A percentile compares a stretch with the other conserved stretches of the same genome.
Conservation (phyloP, 2,797 vertebrate genomes). For the Setipinna tenuifilis region DNA sequence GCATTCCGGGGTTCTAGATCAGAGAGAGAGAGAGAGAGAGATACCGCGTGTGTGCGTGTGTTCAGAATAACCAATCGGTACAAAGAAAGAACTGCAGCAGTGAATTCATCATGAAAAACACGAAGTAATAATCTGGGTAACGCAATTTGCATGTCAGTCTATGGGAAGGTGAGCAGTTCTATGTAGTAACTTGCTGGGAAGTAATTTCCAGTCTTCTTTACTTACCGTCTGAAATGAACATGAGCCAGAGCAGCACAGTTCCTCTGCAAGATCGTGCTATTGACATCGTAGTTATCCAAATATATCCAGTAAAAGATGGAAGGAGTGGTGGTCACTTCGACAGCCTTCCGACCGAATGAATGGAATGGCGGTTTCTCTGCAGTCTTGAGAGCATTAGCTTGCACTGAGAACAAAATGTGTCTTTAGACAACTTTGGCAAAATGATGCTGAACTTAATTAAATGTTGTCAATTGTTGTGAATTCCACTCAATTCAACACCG, state of each 20-base stretch:
- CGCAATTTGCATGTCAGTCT: background rate
- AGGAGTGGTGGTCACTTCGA: slow-evolving; percentile 47
- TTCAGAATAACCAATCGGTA: slow-evolving; percentile 58
- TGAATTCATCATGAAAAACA: slow-evolving; percentile 52
- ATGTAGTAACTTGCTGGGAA: slow-evolving; percentile 12
- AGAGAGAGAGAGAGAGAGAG: slow-evolving; percentile 11
- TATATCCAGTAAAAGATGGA: slow-evolving; percentile 61
- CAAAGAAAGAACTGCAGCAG: slow-evolving; percentile 52
- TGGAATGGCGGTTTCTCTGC: slow-evolving; percentile 51
- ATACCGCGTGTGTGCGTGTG: slow-evolving; percentile 32
- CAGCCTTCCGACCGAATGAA: slow-evolving; percentile 52
- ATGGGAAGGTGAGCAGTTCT: background rate
- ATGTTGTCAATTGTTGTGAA: slow-evolving; percentile 35
- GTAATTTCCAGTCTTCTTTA: background rate
- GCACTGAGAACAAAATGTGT: background rate
- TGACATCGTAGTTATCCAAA: slow-evolving; percentile 75
- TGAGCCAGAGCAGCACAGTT: slow-evolving; percentile 69
- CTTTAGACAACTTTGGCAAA: slow-evolving; percentile 5
- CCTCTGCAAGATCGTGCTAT: slow-evolving; percentile 66
- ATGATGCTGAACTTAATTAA: slow-evolving; percentile 47
- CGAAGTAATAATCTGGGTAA: slow-evolving; percentile 40
- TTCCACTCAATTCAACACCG: slow-evolving; percentile 48
- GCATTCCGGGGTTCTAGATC: background rate
- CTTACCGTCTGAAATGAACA: slow-evolving; percentile 73
- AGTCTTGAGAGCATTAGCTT: slow-evolving; percentile 45